phyloP scores from a whole-genome alignment of 1,140 invertebrate species.

The Nautilus pompilius region DNA sequence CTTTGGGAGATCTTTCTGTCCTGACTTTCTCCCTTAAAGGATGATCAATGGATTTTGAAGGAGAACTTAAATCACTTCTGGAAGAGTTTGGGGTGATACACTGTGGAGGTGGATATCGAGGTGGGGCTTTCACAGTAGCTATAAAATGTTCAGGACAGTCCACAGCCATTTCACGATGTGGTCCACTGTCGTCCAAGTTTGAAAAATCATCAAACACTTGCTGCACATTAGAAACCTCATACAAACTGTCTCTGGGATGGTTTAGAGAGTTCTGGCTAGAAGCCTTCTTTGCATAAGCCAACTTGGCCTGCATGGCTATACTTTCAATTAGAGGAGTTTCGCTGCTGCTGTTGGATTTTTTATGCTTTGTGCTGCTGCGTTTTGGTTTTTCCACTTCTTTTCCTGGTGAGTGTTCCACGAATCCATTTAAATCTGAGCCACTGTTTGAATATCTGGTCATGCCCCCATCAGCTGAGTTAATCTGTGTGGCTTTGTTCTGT shows the following conservation, averaged over 20 bases:
- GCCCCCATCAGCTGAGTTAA: not conserved
- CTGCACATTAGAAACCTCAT: not conserved
- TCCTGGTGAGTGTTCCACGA: conserved; percentile 21
- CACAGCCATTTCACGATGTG: conserved; percentile 86
- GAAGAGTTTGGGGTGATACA: conserved; percentile 52
- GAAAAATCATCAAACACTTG: conserved; percentile 1
- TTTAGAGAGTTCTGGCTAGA: conserved; percentile 30
- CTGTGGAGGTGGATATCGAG: conserved; percentile 80
- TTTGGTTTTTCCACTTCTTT: conserved; percentile 15
- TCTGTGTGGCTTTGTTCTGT: not conserved
- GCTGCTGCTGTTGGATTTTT: conserved; percentile 13
- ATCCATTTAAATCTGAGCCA: conserved; percentile 25
- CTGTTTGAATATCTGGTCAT: conserved; percentile 6
- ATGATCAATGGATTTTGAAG: not conserved
- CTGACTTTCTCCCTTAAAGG: conserved; percentile 14
- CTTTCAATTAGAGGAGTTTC: conserved; percentile 38
- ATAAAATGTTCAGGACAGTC: conserved; percentile 96
- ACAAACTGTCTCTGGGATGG: conserved; percentile 19
- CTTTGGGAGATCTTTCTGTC: conserved; percentile 23
- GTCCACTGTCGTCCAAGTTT: conserved; percentile 24
- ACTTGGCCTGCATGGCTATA: conserved; percentile 12
- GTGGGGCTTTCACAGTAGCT: conserved; percentile 83
- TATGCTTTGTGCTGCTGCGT: conserved; percentile 13
- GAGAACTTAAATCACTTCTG: not conserved
- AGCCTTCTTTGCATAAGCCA: conserved; percentile 10